Evolutionary conservation across 2,888 invertebrate genomes (phyloP).

Genomic region (Pollenia amentaria): DNA sequence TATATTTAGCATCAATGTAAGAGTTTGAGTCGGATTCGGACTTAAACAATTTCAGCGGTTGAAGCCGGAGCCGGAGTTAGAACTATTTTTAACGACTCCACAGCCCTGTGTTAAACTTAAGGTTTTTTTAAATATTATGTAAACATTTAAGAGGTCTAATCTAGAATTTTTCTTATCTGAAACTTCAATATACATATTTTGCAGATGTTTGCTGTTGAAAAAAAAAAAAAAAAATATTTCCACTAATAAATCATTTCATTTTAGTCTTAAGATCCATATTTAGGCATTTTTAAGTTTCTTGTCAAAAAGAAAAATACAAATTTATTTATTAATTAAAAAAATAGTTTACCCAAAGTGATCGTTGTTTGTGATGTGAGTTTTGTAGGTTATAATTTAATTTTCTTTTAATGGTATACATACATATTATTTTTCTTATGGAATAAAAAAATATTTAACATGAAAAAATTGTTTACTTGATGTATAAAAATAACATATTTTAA

Average conservation of each 20-base stretch:
- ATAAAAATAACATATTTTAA: slow-evolving; percentile 2
- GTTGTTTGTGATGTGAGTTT: slow-evolving; percentile 62
- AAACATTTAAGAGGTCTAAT: no score
- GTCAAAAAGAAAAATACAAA: slow-evolving; percentile 4
- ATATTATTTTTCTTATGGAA: no score
- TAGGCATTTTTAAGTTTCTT: slow-evolving; percentile 49
- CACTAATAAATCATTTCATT: slow-evolving; percentile 27
- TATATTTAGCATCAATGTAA: no score
- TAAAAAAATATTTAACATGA: not conserved
- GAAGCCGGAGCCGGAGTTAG: no score
- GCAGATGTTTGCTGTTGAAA: no score
- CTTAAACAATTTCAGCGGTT: no score
- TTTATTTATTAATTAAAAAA: slow-evolving; percentile 37
- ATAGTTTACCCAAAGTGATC: slow-evolving; percentile 59
- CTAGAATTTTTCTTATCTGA: no score
- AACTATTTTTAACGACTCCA: no score
- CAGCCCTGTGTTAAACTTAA: no score
- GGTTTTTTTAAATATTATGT: no score
- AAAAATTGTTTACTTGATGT: not conserved
- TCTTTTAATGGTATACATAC: not conserved
- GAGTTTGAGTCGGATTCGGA: no score
- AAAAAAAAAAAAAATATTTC: not conserved
- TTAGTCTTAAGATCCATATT: slow-evolving; percentile 61
- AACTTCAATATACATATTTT: no score
- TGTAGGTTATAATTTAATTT: slow-evolving; percentile 35